These are phyloP conservation scores for Pseudocheirus occidentalis DNA, from an alignment of 2,797 vertebrate genomes.

Conservation along the genomic window DNA sequence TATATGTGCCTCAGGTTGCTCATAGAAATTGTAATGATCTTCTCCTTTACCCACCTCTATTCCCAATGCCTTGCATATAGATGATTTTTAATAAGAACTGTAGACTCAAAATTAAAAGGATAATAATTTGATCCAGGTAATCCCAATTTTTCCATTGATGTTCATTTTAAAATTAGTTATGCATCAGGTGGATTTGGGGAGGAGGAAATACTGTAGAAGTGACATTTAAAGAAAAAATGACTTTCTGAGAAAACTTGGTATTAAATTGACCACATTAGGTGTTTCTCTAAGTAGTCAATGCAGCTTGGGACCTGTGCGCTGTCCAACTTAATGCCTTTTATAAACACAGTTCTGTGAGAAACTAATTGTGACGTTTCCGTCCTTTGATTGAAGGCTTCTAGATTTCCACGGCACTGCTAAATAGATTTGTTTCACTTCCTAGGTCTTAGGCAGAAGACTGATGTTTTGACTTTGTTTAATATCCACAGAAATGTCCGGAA, in stretches of 20 bases:
- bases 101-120: slow-evolving; percentile 5
- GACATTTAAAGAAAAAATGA: background rate
- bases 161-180: slow-evolving; percentile 12
- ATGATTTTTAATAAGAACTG: background rate
- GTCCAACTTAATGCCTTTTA: background rate
- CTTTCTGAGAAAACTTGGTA: slow-evolving; percentile 16
- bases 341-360: background rate
- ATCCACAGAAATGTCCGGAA: background rate
- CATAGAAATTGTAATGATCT: background rate
- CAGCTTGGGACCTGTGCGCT: background rate
- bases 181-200: background rate
- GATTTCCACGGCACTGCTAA: background rate
- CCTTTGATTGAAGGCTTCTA: background rate
- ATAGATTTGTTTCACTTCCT: background rate
- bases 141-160: slow-evolving; percentile 15
- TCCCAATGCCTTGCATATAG: background rate
- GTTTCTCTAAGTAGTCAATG: background rate
- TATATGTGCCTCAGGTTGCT: background rate
- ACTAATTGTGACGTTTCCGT: background rate
- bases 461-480: background rate
- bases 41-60: background rate
- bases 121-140: background rate
- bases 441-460: background rate
- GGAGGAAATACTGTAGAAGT: background rate
- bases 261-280: too few relatives aligned